These are phyloP conservation scores for Petaurus breviceps DNA, from an alignment of 2,113 vertebrate species.

Conservation along the genomic window DNA sequence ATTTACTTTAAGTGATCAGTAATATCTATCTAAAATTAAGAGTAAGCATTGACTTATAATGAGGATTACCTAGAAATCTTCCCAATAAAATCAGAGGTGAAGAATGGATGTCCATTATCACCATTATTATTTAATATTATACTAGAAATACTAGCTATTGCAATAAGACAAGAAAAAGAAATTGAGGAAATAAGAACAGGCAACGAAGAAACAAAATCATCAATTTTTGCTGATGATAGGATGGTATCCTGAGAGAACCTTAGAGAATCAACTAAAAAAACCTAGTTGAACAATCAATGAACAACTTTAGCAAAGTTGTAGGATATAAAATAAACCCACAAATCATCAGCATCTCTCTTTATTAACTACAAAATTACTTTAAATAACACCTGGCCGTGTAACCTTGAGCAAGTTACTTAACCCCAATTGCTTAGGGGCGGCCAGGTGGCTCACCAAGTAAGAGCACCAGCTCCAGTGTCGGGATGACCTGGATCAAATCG, in stretches of 20 bases:
- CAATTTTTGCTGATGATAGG: background rate
- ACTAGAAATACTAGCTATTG: background rate
- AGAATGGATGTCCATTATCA: background rate
- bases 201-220: background rate
- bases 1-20: background rate
- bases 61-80: background rate
- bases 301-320: background rate
- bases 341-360: background rate
- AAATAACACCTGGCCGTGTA: too few species aligned
- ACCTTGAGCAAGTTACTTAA: too few species aligned
- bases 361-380: too few species aligned
- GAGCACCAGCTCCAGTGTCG: too few species aligned
- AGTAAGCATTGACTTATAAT: background rate
- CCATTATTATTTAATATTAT: background rate
- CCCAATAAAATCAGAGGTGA: background rate
- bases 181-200: background rate
- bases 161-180: background rate
- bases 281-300: background rate
- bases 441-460: too few species aligned
- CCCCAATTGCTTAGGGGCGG: too few species aligned
- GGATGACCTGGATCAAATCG: too few species aligned
- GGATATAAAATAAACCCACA: background rate
- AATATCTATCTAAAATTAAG: background rate
- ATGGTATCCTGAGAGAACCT: background rate
- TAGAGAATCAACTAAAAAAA: background rate